A percentile compares a stretch with the other conserved stretches of the same genome.
Evolutionary conservation across 2,888 invertebrate species (phyloP).

Genomic region (Dermolepida albohirtum): DNA sequence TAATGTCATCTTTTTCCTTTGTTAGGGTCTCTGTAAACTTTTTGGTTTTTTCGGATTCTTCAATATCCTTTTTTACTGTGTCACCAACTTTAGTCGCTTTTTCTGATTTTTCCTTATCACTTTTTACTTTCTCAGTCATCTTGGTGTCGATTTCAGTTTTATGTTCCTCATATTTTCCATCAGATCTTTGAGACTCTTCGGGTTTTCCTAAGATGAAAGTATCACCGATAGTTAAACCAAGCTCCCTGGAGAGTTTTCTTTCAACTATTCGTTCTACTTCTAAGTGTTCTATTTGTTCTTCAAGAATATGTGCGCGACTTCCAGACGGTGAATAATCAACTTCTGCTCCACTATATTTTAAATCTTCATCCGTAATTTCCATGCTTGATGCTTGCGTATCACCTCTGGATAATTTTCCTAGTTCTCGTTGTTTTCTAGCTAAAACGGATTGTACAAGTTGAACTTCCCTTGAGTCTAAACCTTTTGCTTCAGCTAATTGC

Average conservation of each 20-base stretch:
- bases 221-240: constrained; percentile 38
- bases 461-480: constrained; percentile 65
- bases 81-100: constrained; percentile 58
- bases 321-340: constrained; percentile 75
- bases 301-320: constrained; percentile 57
- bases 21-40: constrained; percentile 42
- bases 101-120: constrained; percentile 56
- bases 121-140: constrained; percentile 55
- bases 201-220: constrained; percentile 37
- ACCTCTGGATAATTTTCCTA: constrained; percentile 63
- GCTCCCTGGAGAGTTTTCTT: constrained; percentile 48
- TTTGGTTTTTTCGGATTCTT: constrained; percentile 48
- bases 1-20: constrained; percentile 44
- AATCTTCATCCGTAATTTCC: constrained; percentile 75
- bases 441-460: constrained; percentile 67
- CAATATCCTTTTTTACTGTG: constrained; percentile 48
- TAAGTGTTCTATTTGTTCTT: constrained; percentile 63
- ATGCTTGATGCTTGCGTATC: constrained; percentile 69
- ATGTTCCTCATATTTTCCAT: constrained; percentile 54
- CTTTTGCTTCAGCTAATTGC: constrained; percentile 65
- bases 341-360: constrained; percentile 77
- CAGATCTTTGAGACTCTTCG: constrained; percentile 42
- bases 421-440: constrained; percentile 64
- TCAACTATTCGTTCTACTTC: constrained; percentile 65
- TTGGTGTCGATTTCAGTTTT: constrained; percentile 55